These are phyloP conservation scores for Trinorchestia longiramus DNA, from an alignment of 1,140 invertebrate species.

Conservation along the genomic window DNA sequence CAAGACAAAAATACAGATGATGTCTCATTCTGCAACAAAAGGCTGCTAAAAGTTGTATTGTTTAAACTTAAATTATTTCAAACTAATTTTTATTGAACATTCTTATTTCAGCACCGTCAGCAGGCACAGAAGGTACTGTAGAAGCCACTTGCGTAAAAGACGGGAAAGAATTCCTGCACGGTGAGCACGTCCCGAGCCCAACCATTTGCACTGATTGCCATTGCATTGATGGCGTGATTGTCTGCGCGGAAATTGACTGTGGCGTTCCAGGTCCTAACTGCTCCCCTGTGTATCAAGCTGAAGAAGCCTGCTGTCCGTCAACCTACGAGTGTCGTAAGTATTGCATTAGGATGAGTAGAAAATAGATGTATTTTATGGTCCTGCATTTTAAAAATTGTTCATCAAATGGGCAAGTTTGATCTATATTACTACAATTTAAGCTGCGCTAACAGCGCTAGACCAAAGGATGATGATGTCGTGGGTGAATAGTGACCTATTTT, in stretches of 20 bases:
- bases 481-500: background rate
- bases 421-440: background rate
- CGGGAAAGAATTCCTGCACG: slow-evolving; percentile 66
- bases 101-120: background rate
- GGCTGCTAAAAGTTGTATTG: background rate
- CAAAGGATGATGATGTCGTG: background rate
- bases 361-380: background rate
- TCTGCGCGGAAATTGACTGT: slow-evolving; percentile 70
- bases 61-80: background rate
- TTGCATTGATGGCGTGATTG: slow-evolving; percentile 68
- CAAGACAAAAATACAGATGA: background rate
- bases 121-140: background rate
- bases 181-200: slow-evolving; percentile 67
- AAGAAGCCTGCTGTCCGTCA: slow-evolving; percentile 59
- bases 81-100: background rate
- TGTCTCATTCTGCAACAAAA: background rate
- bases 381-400: background rate
- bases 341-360: background rate
- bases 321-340: slow-evolving; percentile 64
- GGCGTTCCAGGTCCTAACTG: slow-evolving; percentile 64
- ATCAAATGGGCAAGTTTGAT: background rate
- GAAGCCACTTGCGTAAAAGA: slow-evolving; percentile 39
- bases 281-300: slow-evolving; percentile 11
- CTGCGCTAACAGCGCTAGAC: background rate
- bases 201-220: slow-evolving; percentile 69